A percentile compares a stretch with the other conserved stretches of the same genome.
phyloP scores from a whole-genome alignment of 37 sponge, comb jelly and placozoan genomes.

The Aplysina aerophoba region DNA sequence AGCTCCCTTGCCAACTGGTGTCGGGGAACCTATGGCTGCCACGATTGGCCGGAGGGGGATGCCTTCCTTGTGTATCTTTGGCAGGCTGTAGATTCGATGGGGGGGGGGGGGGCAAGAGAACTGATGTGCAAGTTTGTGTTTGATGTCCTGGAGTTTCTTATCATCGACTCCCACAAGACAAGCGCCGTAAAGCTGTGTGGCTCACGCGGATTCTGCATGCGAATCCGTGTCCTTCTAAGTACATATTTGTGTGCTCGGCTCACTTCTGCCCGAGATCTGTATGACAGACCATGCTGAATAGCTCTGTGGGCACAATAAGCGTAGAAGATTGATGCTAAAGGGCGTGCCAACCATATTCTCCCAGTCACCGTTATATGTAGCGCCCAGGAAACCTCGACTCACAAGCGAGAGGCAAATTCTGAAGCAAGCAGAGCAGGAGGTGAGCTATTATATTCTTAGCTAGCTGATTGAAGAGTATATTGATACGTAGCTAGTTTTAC shows the following conservation, averaged over 20 bases:
- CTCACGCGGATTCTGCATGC: not conserved
- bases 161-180: slow-evolving; percentile 8
- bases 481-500: too few relatives aligned
- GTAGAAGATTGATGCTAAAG: slow-evolving; percentile 5
- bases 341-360: slow-evolving; percentile 13
- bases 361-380: not conserved
- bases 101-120: too few relatives aligned
- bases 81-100: too few relatives aligned
- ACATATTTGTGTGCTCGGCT: slow-evolving; percentile 8
- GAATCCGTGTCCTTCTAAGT: slow-evolving; percentile 1
- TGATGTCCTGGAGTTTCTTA: not conserved
- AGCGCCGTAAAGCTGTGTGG: slow-evolving; percentile 9
- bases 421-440: slow-evolving; percentile 28
- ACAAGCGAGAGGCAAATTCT: slow-evolving; percentile 16
- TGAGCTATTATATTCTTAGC: too few relatives aligned
- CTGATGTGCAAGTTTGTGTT: too few relatives aligned
- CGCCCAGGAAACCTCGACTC: slow-evolving; percentile 21
- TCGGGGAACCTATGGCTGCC: too few relatives aligned
- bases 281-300: not conserved
- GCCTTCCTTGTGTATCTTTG: too few relatives aligned
- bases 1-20: too few relatives aligned
- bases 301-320: slow-evolving; percentile 11
- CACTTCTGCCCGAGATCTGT: slow-evolving; percentile 21
- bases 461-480: too few relatives aligned
- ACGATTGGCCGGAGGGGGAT: too few relatives aligned